Conservation (phyloP, 2,888 invertebrate genomes). For the Loripinus fragilis region DNA sequence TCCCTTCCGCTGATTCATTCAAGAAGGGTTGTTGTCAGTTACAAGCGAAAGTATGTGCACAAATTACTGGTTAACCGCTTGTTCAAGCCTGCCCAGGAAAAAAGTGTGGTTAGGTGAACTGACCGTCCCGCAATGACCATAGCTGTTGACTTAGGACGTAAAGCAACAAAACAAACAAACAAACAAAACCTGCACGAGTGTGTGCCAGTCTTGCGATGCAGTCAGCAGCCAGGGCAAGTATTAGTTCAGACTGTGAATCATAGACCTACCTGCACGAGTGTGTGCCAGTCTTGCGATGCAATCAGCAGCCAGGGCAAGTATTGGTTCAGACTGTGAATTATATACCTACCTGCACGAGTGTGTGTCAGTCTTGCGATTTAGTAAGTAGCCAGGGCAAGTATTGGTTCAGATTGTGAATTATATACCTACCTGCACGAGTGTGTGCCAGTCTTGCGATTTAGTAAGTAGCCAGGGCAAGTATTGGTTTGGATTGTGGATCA, state of each 20-base stretch:
- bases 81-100: too few relatives aligned
- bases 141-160: slow-evolving; percentile 73
- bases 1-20: too few relatives aligned
- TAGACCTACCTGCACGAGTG: slow-evolving; percentile 81
- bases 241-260: slow-evolving; percentile 75
- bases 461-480: slow-evolving; percentile 78
- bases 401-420: slow-evolving; percentile 75
- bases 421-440: slow-evolving; percentile 81
- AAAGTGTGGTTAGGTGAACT: too few relatives aligned
- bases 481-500: slow-evolving; percentile 75
- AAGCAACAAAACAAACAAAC: too few relatives aligned
- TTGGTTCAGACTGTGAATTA: slow-evolving; percentile 74
- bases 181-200: too few relatives aligned
- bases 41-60: too few relatives aligned
- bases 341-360: slow-evolving; percentile 80
- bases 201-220: slow-evolving; percentile 81
- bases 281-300: slow-evolving; percentile 81
- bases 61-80: too few relatives aligned
- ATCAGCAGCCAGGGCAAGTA: slow-evolving; percentile 79
- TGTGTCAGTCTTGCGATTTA: slow-evolving; percentile 81
- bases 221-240: slow-evolving; percentile 79
- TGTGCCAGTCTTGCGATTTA: slow-evolving; percentile 81
- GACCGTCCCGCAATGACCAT: slow-evolving; percentile 80
- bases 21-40: too few relatives aligned
- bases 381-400: slow-evolving; percentile 79